These are phyloP conservation scores for Tillus elongatus DNA, from an alignment of 2,888 invertebrate genomes.

Conservation along the genomic window DNA sequence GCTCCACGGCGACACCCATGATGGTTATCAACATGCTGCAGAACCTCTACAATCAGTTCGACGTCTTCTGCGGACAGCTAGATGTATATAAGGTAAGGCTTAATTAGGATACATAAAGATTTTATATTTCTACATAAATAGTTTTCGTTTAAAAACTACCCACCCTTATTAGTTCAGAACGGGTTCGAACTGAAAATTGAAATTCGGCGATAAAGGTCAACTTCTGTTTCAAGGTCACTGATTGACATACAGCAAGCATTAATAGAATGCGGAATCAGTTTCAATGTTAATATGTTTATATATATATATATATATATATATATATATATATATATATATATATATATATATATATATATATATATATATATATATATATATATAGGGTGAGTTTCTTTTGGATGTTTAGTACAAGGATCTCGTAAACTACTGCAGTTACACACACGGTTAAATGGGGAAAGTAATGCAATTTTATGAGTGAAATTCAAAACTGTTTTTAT, in stretches of 20 bases:
- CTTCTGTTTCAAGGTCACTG: no score
- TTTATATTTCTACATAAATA: no score
- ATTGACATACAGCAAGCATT: background rate
- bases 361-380: background rate
- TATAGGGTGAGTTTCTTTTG: background rate
- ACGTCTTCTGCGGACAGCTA: constrained; percentile 81
- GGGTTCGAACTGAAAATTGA: no score
- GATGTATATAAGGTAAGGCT: constrained; percentile 86
- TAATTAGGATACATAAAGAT: background rate
- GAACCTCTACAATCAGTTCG: constrained; percentile 86
- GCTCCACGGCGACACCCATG: constrained; percentile 89
- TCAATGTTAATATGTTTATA: constrained; percentile 2
- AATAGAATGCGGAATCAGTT: background rate
- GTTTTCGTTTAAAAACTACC: background rate
- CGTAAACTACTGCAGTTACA: no score
- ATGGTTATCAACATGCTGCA: constrained; percentile 94
- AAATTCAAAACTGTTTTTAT: no score
- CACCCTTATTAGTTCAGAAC: constrained; percentile 1
- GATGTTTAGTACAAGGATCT: no score
- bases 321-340: constrained; percentile 5
- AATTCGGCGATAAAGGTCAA: no score
- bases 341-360: constrained; percentile 5
- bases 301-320: constrained; percentile 5
- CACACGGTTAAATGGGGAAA: no score
- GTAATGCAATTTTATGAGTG: no score